Conservation (phyloP, 2,888 invertebrate species). For the Mythimna albipuncta region DNA sequence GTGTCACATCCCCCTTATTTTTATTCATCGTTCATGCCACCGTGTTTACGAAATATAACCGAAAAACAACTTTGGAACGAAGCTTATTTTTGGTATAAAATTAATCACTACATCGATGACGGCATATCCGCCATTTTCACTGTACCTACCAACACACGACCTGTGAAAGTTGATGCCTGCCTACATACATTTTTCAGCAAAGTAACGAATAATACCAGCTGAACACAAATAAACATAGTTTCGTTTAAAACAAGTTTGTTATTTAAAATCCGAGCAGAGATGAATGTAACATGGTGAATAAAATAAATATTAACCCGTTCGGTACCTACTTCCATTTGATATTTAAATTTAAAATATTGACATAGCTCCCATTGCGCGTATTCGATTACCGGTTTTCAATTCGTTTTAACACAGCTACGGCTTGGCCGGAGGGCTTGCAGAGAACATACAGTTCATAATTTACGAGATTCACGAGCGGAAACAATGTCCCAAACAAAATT, state of each 20-base stretch:
- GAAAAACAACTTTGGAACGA: conserved; percentile 27
- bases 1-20: conserved; percentile 66
- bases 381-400: conserved; percentile 90
- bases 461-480: conserved; percentile 85
- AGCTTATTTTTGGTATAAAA: conserved; percentile 13
- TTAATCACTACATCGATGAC: conserved; percentile 36
- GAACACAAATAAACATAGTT: conserved; percentile 59
- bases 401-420: conserved; percentile 86
- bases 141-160: conserved; percentile 25
- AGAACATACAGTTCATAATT: conserved; percentile 88
- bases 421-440: conserved; percentile 83
- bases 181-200: conserved; percentile 16
- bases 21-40: conserved; percentile 61
- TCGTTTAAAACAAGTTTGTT: conserved; percentile 57
- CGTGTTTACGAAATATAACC: conserved; percentile 57
- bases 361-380: conserved; percentile 86
- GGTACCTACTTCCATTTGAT: conserved; percentile 79
- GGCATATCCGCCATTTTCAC: conserved; percentile 13
- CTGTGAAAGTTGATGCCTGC: conserved; percentile 10
- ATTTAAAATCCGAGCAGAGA: conserved; percentile 77
- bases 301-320: conserved; percentile 81
- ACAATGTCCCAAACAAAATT: conserved; percentile 87
- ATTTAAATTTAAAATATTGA: conserved; percentile 90
- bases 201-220: conserved; percentile 33
- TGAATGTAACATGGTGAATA: conserved; percentile 77